These are phyloP conservation scores for Distichodus sexfasciatus DNA, from an alignment of 2,797 vertebrate species.

Conservation along the genomic window DNA sequence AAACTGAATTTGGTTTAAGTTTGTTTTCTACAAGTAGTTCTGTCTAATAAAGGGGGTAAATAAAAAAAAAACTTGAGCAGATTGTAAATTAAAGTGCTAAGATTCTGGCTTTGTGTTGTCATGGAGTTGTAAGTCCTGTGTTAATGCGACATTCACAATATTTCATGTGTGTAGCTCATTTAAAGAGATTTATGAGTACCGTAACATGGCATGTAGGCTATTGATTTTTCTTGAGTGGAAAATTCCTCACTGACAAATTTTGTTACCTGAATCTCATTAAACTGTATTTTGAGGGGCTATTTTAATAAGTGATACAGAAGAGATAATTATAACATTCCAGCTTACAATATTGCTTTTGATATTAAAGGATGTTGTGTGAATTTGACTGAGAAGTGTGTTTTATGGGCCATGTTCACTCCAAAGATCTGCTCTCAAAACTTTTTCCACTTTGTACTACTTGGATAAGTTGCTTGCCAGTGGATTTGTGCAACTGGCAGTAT, in stretches of 20 bases:
- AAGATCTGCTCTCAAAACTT: background rate
- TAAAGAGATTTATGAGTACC: background rate
- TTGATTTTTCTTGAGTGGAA: constrained; percentile 19
- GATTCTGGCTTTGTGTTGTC: background rate
- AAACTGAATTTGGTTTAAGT: too few relatives aligned
- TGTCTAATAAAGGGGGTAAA: too few relatives aligned
- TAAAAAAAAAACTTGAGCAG: too few relatives aligned
- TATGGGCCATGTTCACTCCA: background rate
- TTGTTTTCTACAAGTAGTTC: too few relatives aligned
- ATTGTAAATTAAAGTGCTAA: background rate
- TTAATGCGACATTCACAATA: constrained; percentile 13
- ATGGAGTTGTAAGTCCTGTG: too few relatives aligned
- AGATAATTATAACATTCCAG: constrained; percentile 39
- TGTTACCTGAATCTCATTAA: too few relatives aligned
- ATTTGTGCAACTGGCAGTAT: too few relatives aligned
- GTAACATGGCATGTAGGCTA: background rate
- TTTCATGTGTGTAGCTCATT: background rate
- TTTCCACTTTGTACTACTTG: background rate
- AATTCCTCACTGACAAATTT: constrained; percentile 17
- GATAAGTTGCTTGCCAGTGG: too few relatives aligned
- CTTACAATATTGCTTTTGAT: constrained; percentile 41
- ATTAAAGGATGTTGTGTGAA: constrained; percentile 43
- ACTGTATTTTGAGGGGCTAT: constrained; percentile 13
- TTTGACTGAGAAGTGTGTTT: constrained; percentile 16
- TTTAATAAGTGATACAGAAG: constrained; percentile 33